These are phyloP conservation scores for Lingula anatina DNA, from an alignment of 2,888 invertebrate species.

Conservation along the genomic window DNA sequence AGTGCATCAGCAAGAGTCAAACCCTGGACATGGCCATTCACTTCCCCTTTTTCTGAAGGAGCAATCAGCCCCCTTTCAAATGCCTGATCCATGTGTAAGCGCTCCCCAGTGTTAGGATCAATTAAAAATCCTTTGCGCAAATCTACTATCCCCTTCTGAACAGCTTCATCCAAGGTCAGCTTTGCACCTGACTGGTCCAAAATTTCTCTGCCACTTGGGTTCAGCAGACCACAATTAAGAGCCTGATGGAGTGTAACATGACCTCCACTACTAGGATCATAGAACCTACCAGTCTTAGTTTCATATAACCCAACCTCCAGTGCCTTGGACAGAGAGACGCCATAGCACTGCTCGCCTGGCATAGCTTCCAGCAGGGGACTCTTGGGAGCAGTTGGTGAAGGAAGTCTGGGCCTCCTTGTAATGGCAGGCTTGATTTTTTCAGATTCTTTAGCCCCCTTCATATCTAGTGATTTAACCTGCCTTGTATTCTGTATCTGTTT, in stretches of 20 bases:
- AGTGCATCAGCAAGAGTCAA: constrained; percentile 76
- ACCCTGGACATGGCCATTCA: constrained; percentile 70
- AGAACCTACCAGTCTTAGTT: constrained; percentile 36
- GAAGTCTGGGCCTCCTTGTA: neutral
- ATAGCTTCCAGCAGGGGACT: neutral
- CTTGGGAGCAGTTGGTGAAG: neutral
- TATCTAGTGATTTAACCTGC: no score
- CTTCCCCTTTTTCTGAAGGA: neutral
- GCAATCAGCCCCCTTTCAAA: constrained; percentile 62
- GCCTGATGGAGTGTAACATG: constrained; percentile 77
- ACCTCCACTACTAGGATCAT: constrained; percentile 75
- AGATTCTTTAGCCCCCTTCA: no score
- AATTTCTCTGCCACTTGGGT: constrained; percentile 50
- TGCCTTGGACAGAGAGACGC: constrained; percentile 12
- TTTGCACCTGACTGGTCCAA: constrained; percentile 76
- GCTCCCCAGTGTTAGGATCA: constrained; percentile 70
- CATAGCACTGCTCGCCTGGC: neutral
- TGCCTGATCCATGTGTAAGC: constrained; percentile 76
- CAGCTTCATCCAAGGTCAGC: constrained; percentile 76
- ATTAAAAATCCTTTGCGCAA: constrained; percentile 77
- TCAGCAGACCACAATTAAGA: constrained; percentile 53
- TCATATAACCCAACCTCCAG: constrained; percentile 28
- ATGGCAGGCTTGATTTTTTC: constrained; percentile 57
- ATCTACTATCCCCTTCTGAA: constrained; percentile 73
- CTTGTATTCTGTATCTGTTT: no score